Conservation (phyloP, 2,113 vertebrate species). For the Callospermophilus lateralis region DNA sequence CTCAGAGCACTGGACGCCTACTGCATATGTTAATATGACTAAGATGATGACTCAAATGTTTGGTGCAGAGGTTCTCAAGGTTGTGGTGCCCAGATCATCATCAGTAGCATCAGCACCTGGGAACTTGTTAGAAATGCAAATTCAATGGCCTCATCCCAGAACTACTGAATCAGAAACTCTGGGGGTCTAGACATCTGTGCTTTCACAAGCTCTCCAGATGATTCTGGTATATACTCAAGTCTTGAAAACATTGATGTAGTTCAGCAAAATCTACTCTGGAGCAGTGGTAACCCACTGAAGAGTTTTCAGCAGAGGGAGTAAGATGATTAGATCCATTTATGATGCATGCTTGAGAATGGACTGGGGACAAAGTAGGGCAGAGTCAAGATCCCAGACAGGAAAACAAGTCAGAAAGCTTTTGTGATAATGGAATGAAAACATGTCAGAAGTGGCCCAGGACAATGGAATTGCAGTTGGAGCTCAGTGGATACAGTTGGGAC, state of each 20-base stretch:
- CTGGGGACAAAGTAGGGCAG: neutral
- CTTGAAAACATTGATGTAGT: constrained; percentile 56
- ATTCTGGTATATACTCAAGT: constrained; percentile 31
- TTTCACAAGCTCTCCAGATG: constrained; percentile 37
- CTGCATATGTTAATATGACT: constrained; percentile 29
- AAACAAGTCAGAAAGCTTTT: neutral
- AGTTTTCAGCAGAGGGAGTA: constrained; percentile 5
- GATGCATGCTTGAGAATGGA: constrained; percentile 15
- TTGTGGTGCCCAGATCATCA: neutral
- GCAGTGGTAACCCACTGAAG: neutral
- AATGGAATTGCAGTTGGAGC: neutral
- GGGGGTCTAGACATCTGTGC: constrained; percentile 48
- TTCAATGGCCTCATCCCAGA: constrained; percentile 46
- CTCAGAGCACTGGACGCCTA: neutral
- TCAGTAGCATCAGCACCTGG: constrained; percentile 52
- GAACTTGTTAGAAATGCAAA: constrained; percentile 69
- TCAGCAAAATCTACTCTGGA: neutral
- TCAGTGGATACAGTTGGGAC: neutral
- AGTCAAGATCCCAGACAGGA: constrained; percentile 26
- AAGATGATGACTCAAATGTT: constrained; percentile 65
- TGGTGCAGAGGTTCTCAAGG: constrained; percentile 50
- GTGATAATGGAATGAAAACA: neutral
- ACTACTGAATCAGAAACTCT: constrained; percentile 65
- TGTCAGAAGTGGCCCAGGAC: neutral
- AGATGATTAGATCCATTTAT: constrained; percentile 11